Conservation (phyloP, 1,140 invertebrate species). For the Latrodectus geometricus region DNA sequence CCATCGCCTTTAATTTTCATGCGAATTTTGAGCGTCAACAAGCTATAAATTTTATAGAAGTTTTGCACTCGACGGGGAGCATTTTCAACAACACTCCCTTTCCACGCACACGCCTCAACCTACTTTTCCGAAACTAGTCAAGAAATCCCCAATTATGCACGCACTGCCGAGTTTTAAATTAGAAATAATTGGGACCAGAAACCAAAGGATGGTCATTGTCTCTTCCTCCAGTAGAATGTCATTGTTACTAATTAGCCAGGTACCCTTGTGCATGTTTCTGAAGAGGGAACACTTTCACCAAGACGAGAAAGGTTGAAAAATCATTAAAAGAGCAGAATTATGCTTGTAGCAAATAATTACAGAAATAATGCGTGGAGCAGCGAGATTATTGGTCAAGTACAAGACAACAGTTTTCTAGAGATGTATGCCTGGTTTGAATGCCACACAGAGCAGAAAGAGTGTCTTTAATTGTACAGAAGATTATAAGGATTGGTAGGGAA, state of each 20-base stretch:
- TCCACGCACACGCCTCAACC: background rate
- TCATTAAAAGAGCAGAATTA: constrained; percentile 15
- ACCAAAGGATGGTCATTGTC: background rate
- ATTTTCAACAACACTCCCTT: background rate
- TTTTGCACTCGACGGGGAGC: background rate
- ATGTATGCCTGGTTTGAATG: no score
- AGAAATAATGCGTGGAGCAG: background rate
- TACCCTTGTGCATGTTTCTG: background rate
- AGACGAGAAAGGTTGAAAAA: background rate
- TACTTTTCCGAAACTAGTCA: background rate
- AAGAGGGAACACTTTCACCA: background rate
- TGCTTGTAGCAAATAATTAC: constrained; percentile 22
- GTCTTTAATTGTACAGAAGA: no score
- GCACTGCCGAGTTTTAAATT: constrained; percentile 3
- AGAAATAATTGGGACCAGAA: constrained; percentile 33
- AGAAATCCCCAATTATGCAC: constrained; percentile 14
- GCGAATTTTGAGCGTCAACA: background rate
- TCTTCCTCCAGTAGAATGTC: background rate
- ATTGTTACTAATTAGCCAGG: background rate
- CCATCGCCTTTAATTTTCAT: background rate
- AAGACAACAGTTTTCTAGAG: no score
- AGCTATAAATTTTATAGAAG: background rate
- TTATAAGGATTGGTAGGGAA: no score
- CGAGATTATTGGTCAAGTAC: no score
- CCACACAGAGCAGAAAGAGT: no score